A percentile compares a stretch with the other conserved stretches of the same genome.
These are phyloP conservation scores for Brachyistius frenatus DNA, from an alignment of 2,113 vertebrate genomes.

Conservation along the genomic window DNA sequence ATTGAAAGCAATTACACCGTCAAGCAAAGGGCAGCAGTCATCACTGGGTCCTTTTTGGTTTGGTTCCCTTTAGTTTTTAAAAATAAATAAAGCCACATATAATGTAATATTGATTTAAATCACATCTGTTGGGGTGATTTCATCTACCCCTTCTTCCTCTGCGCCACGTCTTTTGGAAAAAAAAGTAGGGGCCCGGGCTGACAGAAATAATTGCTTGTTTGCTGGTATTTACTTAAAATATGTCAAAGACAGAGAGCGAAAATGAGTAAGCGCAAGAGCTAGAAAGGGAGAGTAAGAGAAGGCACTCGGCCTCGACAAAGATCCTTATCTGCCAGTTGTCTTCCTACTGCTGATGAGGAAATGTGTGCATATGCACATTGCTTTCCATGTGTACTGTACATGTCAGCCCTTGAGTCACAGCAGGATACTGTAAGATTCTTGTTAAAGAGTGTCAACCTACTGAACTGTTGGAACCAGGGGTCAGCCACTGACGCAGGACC, in stretches of 20 bases:
- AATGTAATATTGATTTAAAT: constrained; percentile 87
- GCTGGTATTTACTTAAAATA: constrained; percentile 85
- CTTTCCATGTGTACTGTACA: constrained; percentile 14
- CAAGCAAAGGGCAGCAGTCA: constrained; percentile 78
- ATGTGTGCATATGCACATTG: constrained; percentile 23
- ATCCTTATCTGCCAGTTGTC: constrained; percentile 57
- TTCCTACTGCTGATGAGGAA: constrained; percentile 28
- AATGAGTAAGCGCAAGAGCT: constrained; percentile 56
- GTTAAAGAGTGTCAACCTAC: background rate
- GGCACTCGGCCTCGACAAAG: constrained; percentile 49
- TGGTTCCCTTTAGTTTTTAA: constrained; percentile 58
- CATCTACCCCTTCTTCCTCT: constrained; percentile 79
- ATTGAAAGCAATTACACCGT: constrained; percentile 84
- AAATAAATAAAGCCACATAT: constrained; percentile 81
- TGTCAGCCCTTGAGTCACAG: constrained; percentile 5
- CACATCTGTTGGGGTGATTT: constrained; percentile 86
- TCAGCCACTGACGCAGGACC: background rate
- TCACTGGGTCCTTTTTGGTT: constrained; percentile 64
- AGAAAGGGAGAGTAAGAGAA: constrained; percentile 45
- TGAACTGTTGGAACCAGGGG: background rate
- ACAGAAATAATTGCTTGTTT: constrained; percentile 87
- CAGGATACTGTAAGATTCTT: background rate
- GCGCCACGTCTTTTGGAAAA: constrained; percentile 75
- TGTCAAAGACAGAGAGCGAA: constrained; percentile 75
- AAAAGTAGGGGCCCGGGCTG: constrained; percentile 68